Evolutionary conservation across 1,140 invertebrate species (phyloP), one percentile per base, ranked within the genome.

Genomic region (Schmidtea mediterranea): DNA sequence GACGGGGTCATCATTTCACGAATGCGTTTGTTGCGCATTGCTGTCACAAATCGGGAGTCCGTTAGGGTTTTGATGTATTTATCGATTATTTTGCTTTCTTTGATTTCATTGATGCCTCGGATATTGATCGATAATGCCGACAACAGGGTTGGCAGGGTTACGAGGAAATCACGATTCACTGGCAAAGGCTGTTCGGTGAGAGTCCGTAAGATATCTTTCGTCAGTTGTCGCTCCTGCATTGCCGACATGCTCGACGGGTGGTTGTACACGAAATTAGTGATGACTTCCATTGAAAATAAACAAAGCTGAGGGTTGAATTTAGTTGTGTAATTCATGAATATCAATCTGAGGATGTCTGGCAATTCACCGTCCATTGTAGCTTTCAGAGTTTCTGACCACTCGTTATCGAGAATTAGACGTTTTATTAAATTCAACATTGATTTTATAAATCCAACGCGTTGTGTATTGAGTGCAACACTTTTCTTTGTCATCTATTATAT

Each of bases 401-500:
- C 15, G 21, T 45, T 45, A 21, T 45, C 43, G 5, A 45, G 43
- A 24, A 15, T 19, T 5, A 45, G 18, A 5, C 43, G n/a, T 21
- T 45, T 45, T 21, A 45, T 19, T 9, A 45, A 24, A 21, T 45
- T 45, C 43, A 45, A n/a, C 43, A 45, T 45, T 21, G 43, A 45
- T 21, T 45, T 45, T 21, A 45, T 45, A 8, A 45, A 21, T 8
- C 43, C 43, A 21, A 45, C 15, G 2, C 43, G 8, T n/a, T 45
- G 43, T 9, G 15, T 45, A 45, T 45, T 45, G 6, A 45, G 19
- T 13, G 43, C 26, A 10, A 32, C 10, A 10, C 26, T 32, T 32
- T 32, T 32, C 10, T 32, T 32, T 3, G 26, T 32, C 3, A 10
- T 32, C 26, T 32, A 32, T 32, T 32, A 32, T 6, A 6, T 32